phyloP scores from a whole-genome alignment of 2,888 invertebrate genomes.

The Hydroisotoma schaefferi region DNA sequence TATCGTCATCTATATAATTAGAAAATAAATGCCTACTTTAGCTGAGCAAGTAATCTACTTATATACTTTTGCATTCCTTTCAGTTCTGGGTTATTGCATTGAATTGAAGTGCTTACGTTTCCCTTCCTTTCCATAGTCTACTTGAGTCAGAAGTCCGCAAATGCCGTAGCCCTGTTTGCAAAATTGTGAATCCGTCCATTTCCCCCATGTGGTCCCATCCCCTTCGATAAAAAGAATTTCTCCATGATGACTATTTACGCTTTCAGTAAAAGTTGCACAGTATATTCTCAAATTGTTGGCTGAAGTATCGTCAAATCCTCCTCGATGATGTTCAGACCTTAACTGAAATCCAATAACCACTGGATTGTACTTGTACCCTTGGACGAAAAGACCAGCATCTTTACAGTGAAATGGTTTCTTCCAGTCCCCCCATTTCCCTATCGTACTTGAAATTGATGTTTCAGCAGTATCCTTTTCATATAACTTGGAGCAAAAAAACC shows the following conservation, averaged over 20 bases:
- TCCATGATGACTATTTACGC: background rate
- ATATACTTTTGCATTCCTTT: too few species aligned
- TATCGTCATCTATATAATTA: constrained; percentile 28
- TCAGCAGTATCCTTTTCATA: background rate
- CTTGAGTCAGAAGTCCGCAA: constrained; percentile 34
- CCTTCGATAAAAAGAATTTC: constrained; percentile 27
- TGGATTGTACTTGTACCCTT: background rate
- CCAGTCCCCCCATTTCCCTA: constrained; percentile 29
- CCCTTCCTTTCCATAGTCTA: constrained; percentile 18
- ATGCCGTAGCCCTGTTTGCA: constrained; percentile 31
- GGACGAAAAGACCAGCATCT: background rate
- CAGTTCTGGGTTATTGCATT: too few species aligned
- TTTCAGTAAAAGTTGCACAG: constrained; percentile 20
- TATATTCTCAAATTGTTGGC: constrained; percentile 33
- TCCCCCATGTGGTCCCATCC: constrained; percentile 29
- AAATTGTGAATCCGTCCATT: constrained; percentile 28
- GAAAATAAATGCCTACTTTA: background rate
- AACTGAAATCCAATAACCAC: constrained; percentile 31
- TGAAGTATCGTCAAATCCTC: constrained; percentile 34
- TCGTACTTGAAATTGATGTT: constrained; percentile 19
- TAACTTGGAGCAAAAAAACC: constrained; percentile 26
- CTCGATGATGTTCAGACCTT: constrained; percentile 22
- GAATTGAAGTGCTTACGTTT: constrained; percentile 12
- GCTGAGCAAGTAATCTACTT: background rate
- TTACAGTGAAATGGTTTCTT: constrained; percentile 23